Base-by-base conservation (phyloP, 2,797 vertebrate species). In the Sparidentex hasta region DNA sequence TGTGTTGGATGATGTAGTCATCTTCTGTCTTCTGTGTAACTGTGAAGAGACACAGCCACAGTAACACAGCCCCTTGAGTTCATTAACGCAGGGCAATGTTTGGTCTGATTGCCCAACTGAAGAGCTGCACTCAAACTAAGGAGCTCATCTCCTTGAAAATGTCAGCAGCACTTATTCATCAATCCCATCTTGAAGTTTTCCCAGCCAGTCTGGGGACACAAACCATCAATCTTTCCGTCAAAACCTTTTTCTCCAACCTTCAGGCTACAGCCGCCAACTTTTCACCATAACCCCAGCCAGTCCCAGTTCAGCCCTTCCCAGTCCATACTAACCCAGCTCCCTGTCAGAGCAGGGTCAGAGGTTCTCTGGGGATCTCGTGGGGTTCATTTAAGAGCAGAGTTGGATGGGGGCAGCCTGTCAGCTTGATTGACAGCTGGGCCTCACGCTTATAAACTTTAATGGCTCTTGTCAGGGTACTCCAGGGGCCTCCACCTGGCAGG, bases 391-490 rank as follows among this genome's bases (percentile, higher is more conserved):
- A 61, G 71, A 88, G 84, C 69, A 61, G 79, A 74, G 76, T 61
- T 83, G 81, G 80, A 79, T 27, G 47, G 76, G 76, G 88, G 83
- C 78, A 87, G 89, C 87, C 89, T 84, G 85, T 95, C 94, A 93
- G 71, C 59, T 59, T 95, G 95, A 95, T 76, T 89, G 94, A 94
- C 92, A 89, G 91, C 87, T 77, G 89, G 87, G 90, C 90, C 87
- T 90, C 90, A 86, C 59, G 85, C 91, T 92, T 92, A 92, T 95
- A 95, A 95, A 95, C 92, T 94, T 95, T 95, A 95, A 95, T 93
- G 91, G 88, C 81, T 94, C 93, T 93, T 94, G 94, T 95, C 94
- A 94, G 90, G 78, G 78, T 73, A 73, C 86, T 87, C 87, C 81
- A 82, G 88, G 90, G 93, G 86, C 84, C 86, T 81, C 88, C 81